Evolutionary conservation across 1,140 invertebrate species (phyloP), one percentile per base, ranked within the genome.

Genomic region (Pogonognathellus flavescens): DNA sequence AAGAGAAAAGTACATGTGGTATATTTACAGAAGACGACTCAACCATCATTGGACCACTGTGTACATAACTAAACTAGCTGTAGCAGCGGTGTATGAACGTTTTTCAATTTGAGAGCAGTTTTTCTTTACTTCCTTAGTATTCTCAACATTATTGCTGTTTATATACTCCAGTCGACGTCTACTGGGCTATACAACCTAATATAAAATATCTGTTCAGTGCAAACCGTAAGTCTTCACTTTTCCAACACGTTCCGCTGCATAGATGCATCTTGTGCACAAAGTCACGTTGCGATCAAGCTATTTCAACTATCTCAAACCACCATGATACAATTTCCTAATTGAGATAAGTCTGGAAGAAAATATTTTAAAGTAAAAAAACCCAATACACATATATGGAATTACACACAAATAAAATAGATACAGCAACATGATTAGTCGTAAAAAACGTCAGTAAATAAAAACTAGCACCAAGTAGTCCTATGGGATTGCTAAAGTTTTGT

Each of bases 51-150:
- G 62, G 31, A 66, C 25, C 13, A 76, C 70, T 31, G 41, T 76
- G 70, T 76, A 72, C 14, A 25, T 72, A 72, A 72, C 22, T 72
- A 41, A 49, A 76, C 41, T 50, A 76, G 62, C 10, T 66, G 20
- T 20, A 25, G 20, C 14, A 11, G 22, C 62, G 41, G 70, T 76
- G 14, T 49, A 76, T 41, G 41, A 49, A 50, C 41, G 20, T 70
- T 16, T 7, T 16, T 76, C 70, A 76, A 76, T 76, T 76, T 76
- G 31, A 49, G 41, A 25, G 49, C 70, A 76, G 31, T 41, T 66
- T 76, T 76, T 76, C 70, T 31, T 50, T 31, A 76, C 70, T 76
- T 76, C n/a, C 41, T 76, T 76, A 76, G 70, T 76, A 76, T 76
- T 76, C 70, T n/a, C 41, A 8, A n/a, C 70, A 31, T 76, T 76